These are phyloP conservation scores for Laothoe populi DNA, from an alignment of 2,888 invertebrate genomes.

Conservation along the genomic window DNA sequence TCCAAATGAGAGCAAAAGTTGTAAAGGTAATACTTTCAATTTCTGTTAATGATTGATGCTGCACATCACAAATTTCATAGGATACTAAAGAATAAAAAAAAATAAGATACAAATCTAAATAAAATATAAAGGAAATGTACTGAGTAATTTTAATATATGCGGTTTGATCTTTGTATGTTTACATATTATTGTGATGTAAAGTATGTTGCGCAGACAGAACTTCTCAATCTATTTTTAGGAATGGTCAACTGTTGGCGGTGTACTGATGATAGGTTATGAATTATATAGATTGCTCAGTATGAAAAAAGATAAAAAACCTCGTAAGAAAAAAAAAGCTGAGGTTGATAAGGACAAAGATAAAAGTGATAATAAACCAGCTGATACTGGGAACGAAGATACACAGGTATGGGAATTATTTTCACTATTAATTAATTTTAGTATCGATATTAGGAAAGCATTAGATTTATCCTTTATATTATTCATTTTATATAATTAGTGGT, in stretches of 20 bases:
- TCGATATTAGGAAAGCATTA: no score
- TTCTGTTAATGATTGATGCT: background rate
- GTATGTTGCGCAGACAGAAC: background rate
- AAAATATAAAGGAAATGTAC: no score
- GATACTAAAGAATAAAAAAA: no score
- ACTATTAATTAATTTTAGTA: no score
- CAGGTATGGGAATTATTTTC: conserved; percentile 54
- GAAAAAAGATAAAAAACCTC: conserved; percentile 87
- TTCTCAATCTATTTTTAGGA: conserved; percentile 68
- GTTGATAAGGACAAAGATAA: conserved; percentile 65
- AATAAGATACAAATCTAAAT: no score
- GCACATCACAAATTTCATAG: no score
- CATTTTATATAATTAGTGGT: no score
- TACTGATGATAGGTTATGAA: conserved; percentile 98
- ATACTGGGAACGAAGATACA: conserved; percentile 68
- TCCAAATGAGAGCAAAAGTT: conserved; percentile 94
- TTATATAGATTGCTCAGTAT: conserved; percentile 95
- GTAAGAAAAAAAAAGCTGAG: conserved; percentile 80
- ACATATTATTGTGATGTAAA: background rate
- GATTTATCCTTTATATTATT: no score
- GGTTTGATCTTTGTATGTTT: background rate
- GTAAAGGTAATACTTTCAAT: conserved; percentile 77
- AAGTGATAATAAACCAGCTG: conserved; percentile 62
- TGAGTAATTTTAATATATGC: background rate
- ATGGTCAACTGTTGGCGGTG: conserved; percentile 96